Conservation (phyloP, 2,888 invertebrate species). For the Yponomeuta evonymella region DNA sequence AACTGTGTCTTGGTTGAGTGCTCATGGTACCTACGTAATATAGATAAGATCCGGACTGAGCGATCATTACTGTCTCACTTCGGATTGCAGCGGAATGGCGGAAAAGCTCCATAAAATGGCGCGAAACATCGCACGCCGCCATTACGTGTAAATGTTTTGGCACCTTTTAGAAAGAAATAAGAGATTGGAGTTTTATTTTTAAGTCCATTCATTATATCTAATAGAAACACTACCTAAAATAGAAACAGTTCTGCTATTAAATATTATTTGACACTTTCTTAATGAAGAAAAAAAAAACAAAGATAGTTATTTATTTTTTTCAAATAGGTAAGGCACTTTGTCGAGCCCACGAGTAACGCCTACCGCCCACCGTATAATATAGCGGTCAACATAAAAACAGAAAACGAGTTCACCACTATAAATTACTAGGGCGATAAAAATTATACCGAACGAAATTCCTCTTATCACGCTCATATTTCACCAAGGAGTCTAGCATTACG, state of each 20-base stretch:
- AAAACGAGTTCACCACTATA: constrained; percentile 63
- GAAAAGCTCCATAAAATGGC: constrained; percentile 14
- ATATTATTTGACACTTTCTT: no score
- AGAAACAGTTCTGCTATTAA: no score
- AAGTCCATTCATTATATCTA: no score
- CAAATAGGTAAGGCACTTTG: neutral
- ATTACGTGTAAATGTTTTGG: constrained; percentile 14
- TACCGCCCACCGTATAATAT: constrained; percentile 58
- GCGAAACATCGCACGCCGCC: constrained; percentile 6
- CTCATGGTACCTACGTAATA: neutral
- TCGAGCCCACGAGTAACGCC: neutral
- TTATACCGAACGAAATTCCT: constrained; percentile 66
- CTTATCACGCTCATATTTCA: constrained; percentile 69
- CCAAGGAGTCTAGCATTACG: constrained; percentile 56
- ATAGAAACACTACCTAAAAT: no score
- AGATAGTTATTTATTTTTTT: neutral
- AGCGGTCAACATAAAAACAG: constrained; percentile 62
- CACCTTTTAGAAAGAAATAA: constrained; percentile 6
- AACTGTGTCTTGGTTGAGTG: no score
- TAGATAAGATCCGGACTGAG: neutral
- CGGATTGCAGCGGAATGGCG: constrained; percentile 9
- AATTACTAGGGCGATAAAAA: constrained; percentile 64
- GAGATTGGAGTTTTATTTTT: neutral
- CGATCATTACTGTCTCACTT: constrained; percentile 9
- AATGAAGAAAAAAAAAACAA: neutral